These are phyloP conservation scores for Eurystomus gularis DNA, from an alignment of 2,113 vertebrate species.

Conservation along the genomic window DNA sequence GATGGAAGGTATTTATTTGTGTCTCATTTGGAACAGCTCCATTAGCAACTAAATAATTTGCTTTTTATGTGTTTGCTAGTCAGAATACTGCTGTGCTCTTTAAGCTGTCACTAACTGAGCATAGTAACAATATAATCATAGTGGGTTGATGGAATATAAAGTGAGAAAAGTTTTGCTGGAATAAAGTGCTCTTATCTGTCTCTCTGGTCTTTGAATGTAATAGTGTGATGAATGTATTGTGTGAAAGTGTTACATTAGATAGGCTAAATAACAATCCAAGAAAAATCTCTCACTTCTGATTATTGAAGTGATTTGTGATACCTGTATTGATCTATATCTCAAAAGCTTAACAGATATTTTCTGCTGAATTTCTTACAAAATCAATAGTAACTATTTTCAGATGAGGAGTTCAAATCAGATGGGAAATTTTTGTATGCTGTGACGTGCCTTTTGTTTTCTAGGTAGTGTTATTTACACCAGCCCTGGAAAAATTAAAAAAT, in stretches of 20 bases:
- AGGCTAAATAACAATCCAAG: not conserved
- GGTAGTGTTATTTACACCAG: not conserved
- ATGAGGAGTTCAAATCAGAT: not conserved
- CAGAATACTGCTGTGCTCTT: slow-evolving; percentile 17
- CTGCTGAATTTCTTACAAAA: not conserved
- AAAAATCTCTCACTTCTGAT: not conserved
- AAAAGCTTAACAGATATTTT: slow-evolving; percentile 3
- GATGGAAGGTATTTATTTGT: slow-evolving; percentile 2
- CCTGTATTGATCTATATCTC: not conserved
- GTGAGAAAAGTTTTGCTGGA: not conserved
- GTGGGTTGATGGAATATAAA: not conserved
- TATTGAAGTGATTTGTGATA: slow-evolving; percentile 17
- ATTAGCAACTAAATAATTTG: not conserved
- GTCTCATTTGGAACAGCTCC: not conserved
- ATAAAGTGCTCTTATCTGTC: not conserved
- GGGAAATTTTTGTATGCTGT: not conserved
- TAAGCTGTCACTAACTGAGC: slow-evolving; percentile 2
- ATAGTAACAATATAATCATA: not conserved
- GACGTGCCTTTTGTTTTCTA: not conserved
- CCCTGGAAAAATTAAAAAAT: not conserved
- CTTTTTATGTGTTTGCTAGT: slow-evolving; percentile 1
- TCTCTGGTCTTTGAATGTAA: not conserved
- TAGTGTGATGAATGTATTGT: not conserved
- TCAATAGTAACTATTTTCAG: slow-evolving; percentile 27
- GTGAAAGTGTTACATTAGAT: not conserved